phyloP scores from a whole-genome alignment of 2,888 invertebrate genomes.

The Drosophila meridiana region DNA sequence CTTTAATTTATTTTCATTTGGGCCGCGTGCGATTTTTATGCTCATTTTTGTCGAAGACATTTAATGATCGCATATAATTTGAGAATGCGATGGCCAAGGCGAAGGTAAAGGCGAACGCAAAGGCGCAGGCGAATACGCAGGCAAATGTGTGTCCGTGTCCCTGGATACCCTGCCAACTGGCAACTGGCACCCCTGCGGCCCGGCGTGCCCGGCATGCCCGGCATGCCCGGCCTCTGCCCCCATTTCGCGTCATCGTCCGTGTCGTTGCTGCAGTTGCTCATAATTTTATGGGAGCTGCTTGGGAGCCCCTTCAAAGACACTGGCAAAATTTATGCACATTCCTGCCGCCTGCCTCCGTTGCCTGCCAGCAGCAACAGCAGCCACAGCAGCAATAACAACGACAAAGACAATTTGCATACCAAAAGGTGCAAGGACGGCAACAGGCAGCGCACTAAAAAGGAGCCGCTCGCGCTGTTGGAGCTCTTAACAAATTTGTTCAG shows the following conservation, averaged over 20 bases:
- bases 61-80: constrained; percentile 82
- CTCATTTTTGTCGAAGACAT: constrained; percentile 81
- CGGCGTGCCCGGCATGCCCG: constrained; percentile 1
- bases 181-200: constrained; percentile 10
- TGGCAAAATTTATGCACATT: constrained; percentile 83
- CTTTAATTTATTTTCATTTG: constrained; percentile 79
- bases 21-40: constrained; percentile 79
- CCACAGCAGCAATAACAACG: constrained; percentile 16
- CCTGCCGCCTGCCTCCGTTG: constrained; percentile 45
- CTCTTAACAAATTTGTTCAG: constrained; percentile 84
- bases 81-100: constrained; percentile 64
- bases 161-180: constrained; percentile 14
- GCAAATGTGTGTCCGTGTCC: constrained; percentile 14
- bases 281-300: constrained; percentile 81
- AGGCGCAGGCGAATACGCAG: constrained; percentile 26
- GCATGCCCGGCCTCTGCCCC: constrained; percentile 12
- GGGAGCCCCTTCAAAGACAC: constrained; percentile 58
- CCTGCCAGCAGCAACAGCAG: background rate
- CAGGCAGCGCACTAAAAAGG: constrained; percentile 72
- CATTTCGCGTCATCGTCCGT: constrained; percentile 17
- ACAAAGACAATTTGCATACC: constrained; percentile 74
- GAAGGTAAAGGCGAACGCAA: constrained; percentile 49
- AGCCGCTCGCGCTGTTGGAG: constrained; percentile 83
- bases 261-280: constrained; percentile 71
- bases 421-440: constrained; percentile 60